Evolutionary conservation across 2,113 vertebrate genomes (phyloP).

Genomic region (Cinclus mexicanus): DNA sequence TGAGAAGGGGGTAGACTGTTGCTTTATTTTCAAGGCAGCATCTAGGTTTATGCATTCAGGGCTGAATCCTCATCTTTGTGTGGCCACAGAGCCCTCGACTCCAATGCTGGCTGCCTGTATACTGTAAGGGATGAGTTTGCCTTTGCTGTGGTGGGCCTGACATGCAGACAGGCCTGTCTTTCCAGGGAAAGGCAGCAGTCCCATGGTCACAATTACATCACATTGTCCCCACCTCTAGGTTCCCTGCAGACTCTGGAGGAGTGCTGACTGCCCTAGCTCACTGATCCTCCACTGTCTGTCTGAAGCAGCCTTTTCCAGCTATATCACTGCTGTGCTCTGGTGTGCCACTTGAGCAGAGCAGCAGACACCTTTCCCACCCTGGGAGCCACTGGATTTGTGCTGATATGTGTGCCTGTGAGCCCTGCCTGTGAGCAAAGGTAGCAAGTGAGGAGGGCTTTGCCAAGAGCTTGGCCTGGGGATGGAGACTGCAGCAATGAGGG

Average conservation of each 20-base stretch:
- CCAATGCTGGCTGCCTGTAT: background rate
- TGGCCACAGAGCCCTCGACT: background rate
- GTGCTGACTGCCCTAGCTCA: background rate
- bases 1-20: background rate
- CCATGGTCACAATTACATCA: background rate
- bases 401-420: background rate
- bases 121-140: background rate
- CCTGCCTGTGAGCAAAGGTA: background rate
- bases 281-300: background rate
- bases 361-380: background rate
- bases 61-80: background rate
- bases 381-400: background rate
- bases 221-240: background rate
- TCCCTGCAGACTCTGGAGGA: background rate
- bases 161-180: background rate
- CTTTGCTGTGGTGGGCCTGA: background rate
- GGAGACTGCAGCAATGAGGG: background rate
- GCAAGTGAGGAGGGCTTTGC: background rate
- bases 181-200: background rate
- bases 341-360: background rate
- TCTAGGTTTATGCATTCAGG: background rate
- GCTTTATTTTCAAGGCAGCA: background rate
- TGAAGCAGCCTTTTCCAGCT: background rate
- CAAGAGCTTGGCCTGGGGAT: background rate
- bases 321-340: background rate